Evolutionary conservation across 2,888 invertebrate genomes (phyloP), one percentile per base, ranked within the genome.

Genomic region (Cryptophagus acutangulus): DNA sequence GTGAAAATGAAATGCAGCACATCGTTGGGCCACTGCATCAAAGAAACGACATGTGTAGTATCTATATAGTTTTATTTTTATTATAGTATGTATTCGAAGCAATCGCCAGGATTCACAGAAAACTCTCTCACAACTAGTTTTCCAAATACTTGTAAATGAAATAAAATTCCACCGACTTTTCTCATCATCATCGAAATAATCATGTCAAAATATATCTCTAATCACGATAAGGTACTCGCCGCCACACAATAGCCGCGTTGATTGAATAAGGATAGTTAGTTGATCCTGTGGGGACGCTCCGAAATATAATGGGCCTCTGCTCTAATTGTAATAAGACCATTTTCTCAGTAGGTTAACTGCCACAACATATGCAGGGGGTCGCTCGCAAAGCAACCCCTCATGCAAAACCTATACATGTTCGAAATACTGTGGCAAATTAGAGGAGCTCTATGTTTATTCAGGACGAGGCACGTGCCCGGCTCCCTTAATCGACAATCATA

Each of bases 191-290:
- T n/a, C n/a, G n/a, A n/a, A n/a, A 13, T 13, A 26, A 26, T 26
- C 12, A 26, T 3, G 26, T n/a, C 26, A n/a, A 26, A 20, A 26
- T 26, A 26, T n/a, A 26, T 26, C 26, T 4, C 26, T 26, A 26
- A 13, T 12, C 26, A 8, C 26, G 26, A 26, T 8, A 26, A 13
- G 26, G 26, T n/a, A 26, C 12, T 26, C n/a, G 5, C 41, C 46
- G 48, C 48, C 48, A 49, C 51, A 58, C 58, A 59, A 59, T 56
- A 46, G 42, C 13, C 33, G 45, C 45, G 52, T 50, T 59, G 59
- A 59, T 59, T 59, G 59, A 59, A 59, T 59, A 56, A 57, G 53
- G 55, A 56, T 59, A 54, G 58, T 58, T 58, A 58, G 51, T 43
- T 38, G 46, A 38, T 40, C 40, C 41, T 34, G 29, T 39, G 50